Evolutionary conservation across 2,888 invertebrate species (phyloP), one percentile per base, ranked within the genome.

Genomic region (Eupithecia tripunctaria): DNA sequence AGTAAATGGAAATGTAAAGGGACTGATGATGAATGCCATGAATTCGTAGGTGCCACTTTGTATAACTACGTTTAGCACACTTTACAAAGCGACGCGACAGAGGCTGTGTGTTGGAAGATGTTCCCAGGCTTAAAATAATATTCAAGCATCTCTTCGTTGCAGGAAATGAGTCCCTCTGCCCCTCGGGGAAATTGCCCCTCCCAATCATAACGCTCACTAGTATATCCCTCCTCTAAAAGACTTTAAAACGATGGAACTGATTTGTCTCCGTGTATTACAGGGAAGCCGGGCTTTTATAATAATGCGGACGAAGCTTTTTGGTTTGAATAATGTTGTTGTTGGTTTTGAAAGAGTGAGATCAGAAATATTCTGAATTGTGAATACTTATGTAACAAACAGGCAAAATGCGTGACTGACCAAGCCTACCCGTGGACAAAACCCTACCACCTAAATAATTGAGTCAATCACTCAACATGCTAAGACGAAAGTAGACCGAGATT

Each of bases 91-190:
- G 70, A 68, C 32, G 78, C 84, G 83, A 86, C 87, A 88, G 88
- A 86, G 85, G 82, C 83, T 84, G 87, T 88, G 88, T 88, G 88
- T 89, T 88, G 88, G 89, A 88, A 90, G 89, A 90, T 89, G 90
- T 89, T 89, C 85, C 87, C 86, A 89, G 90, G 91, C 89, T 91
- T 89, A 88, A 92, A 92, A 93, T 92, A 92, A 93, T 92, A 92
- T 92, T 93, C 88, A 85, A 89, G 85, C 82, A 86, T 85, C 86
- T 86, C 86, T 86, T 87, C 85, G 85, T 86, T 81, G 78, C 89
- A 91, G 94, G 94, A 94, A 94, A 94, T 93, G 92, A 93, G 91
- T 85, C 88, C 88, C 89, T 89, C 90, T 89, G 91, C 87, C 92
- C 91, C 75, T 87, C 81, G 90, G 93, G 93, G 93, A 93, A 93